Evolutionary conservation across 2,113 vertebrate genomes (phyloP).

Genomic region (Boleophthalmus pectinirostris): DNA sequence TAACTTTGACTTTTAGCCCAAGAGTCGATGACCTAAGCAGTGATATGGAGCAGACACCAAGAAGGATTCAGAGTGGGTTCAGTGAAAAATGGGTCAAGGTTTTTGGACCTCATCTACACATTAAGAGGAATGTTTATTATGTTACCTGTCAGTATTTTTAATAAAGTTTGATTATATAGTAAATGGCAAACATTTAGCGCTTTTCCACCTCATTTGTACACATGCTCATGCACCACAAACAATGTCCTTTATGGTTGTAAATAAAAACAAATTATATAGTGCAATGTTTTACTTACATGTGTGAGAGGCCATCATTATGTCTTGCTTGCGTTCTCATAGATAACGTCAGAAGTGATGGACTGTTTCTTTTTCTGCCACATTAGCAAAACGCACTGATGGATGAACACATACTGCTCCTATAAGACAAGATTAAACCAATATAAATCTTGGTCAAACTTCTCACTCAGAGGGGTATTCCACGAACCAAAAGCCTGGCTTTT

Average conservation of each 20-base stretch:
- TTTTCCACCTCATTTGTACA: no score
- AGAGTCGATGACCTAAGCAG: not conserved
- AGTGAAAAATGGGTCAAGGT: no score
- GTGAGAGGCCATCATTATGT: constrained; percentile 75
- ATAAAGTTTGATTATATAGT: no score
- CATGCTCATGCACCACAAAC: no score
- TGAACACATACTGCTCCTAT: constrained; percentile 97
- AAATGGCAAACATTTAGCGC: no score
- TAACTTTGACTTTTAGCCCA: not conserved
- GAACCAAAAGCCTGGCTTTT: no score
- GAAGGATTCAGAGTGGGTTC: no score
- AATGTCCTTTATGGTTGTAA: not conserved
- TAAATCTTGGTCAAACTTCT: not conserved
- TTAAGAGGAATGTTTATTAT: not conserved
- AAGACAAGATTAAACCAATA: not conserved
- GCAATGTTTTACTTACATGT: constrained; percentile 16
- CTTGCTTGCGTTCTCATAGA: constrained; percentile 95
- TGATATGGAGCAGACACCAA: no score
- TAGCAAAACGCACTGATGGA: constrained; percentile 94
- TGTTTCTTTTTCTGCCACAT: constrained; percentile 97
- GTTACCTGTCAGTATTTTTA: not conserved
- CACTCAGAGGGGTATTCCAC: no score
- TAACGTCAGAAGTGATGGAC: constrained; percentile 88
- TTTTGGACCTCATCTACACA: no score
- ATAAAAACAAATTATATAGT: not conserved